Base-by-base conservation (phyloP, 2,888 invertebrate species). In the Torymus tubicola region DNA sequence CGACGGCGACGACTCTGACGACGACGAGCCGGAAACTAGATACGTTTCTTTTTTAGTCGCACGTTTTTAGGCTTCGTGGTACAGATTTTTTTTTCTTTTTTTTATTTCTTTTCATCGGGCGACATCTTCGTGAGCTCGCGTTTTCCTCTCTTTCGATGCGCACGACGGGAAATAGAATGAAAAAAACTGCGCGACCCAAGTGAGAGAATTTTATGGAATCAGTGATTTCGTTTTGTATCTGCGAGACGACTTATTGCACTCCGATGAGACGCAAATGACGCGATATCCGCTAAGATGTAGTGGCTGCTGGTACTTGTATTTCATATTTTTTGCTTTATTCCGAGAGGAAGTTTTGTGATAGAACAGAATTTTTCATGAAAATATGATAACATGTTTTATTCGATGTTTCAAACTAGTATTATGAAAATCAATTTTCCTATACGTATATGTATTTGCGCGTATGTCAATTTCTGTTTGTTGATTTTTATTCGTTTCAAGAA, bases 11-110 rank as follows among this genome's bases (percentile, higher is more conserved):
- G 42, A 42, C 42, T n/a, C n/a, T n/a, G 42, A 42, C 42, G 42
- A 8, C 42, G 42, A 42, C 1, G 42, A 42, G 42, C 73, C 67
- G 68, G 73, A 79, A 79, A 74, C 74, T 74, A 57, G 61, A 73
- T 73, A 63, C 61, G 58, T 31, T 78, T 58, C 57, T 69, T 55
- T 76, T 78, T 72, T 18, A 21, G 52, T 14, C 18, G 52, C 50
- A 18, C 42, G 18, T 21, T 67, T 58, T 75, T 50, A 60, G 31
- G 18, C 55, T 60, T 53, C 21, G 57, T 10, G 53, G 18, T 14
- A 21, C 14, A 53, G 21, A 24, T 68, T 65, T 67, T 21, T 58
- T 78, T 68, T 31, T 31, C 8, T 14, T 67, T n/a, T n/a, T n/a
- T n/a, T n/a, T n/a, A 2, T 31, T 12, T 67, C 21, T 67, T 18